Conservation (phyloP, 2,113 vertebrate species). For the Toxotes chatareus region DNA sequence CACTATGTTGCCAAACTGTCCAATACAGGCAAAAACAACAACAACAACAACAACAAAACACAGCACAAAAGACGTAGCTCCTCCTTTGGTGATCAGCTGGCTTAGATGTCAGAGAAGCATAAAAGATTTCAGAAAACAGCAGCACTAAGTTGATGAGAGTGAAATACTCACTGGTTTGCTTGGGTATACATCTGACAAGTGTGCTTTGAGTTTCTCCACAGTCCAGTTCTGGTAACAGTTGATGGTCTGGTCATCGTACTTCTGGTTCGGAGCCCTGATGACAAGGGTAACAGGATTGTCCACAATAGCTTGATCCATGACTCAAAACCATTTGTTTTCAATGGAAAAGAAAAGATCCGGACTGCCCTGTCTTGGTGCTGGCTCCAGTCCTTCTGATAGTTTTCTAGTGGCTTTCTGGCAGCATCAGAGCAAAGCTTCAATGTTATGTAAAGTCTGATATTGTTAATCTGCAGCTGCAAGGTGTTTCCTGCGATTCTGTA, state of each 20-base stretch:
- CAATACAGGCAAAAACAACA: background rate
- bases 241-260: constrained; percentile 94
- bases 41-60: too few species aligned
- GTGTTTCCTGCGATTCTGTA: background rate
- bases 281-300: constrained; percentile 90
- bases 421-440: background rate
- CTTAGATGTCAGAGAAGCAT: background rate
- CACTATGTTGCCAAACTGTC: too few species aligned
- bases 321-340: constrained; percentile 68
- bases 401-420: background rate
- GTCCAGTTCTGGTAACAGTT: constrained; percentile 94
- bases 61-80: background rate
- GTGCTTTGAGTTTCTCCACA: constrained; percentile 92
- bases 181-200: constrained; percentile 93
- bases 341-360: background rate
- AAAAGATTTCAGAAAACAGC: background rate
- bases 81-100: background rate
- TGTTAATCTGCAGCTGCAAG: background rate
- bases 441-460: background rate
- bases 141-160: background rate
- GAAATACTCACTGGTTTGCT: constrained; percentile 91
- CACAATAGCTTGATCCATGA: constrained; percentile 86
- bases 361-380: background rate
- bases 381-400: background rate
- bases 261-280: constrained; percentile 96